Conservation (phyloP, 2,888 invertebrate species). For the Trisateles emortualis region DNA sequence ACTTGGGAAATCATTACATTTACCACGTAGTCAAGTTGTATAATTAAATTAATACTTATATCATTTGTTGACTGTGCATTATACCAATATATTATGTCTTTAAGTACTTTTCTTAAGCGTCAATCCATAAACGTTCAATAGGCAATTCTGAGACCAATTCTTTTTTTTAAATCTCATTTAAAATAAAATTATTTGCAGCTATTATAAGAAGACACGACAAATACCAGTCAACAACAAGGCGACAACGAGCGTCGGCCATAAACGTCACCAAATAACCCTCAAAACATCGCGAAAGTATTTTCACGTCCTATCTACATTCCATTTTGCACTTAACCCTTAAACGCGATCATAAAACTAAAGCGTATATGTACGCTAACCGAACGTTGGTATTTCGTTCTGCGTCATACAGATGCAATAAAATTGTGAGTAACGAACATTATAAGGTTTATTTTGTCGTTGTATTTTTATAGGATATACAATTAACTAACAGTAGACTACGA, state of each 20-base stretch:
- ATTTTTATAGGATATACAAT: constrained; percentile 9
- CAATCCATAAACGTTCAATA: no score
- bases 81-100: no score
- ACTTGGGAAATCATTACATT: no score
- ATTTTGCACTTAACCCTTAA: constrained; percentile 62
- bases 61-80: no score
- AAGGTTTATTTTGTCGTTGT: constrained; percentile 45
- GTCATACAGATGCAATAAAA: constrained; percentile 63
- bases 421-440: constrained; percentile 50
- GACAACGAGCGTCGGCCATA: constrained; percentile 48
- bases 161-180: no score
- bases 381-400: constrained; percentile 48
- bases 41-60: no score
- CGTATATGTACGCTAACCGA: constrained; percentile 50
- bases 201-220: background rate
- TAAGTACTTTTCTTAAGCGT: no score
- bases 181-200: no score
- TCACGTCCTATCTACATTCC: constrained; percentile 57
- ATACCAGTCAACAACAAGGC: constrained; percentile 16
- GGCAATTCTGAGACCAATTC: no score
- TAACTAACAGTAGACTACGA: no score
- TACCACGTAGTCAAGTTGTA: no score
- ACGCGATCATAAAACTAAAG: constrained; percentile 64
- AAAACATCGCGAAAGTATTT: constrained; percentile 49
- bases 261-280: constrained; percentile 40